Conservation (phyloP, 2,113 vertebrate genomes). For the Gavia stellata region DNA sequence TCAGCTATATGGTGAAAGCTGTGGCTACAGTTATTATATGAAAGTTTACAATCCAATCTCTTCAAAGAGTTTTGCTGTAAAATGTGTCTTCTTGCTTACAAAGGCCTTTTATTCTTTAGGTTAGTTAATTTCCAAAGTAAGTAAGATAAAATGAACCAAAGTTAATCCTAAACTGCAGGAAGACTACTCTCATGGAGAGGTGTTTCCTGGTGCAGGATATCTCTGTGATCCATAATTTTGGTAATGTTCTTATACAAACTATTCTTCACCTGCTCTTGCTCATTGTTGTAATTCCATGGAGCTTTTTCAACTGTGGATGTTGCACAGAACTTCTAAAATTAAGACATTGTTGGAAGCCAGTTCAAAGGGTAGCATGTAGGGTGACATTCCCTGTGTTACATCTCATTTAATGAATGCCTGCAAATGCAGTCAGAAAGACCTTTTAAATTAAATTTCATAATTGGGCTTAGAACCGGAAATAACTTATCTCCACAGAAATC, state of each 20-base stretch:
- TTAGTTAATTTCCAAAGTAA: not conserved
- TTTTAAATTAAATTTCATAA: slow-evolving; percentile 30
- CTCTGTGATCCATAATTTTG: not conserved
- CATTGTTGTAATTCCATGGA: not conserved
- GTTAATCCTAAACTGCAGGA: not conserved
- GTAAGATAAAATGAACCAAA: not conserved
- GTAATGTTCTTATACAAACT: not conserved
- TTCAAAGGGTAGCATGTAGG: not conserved
- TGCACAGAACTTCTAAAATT: not conserved
- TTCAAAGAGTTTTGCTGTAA: not conserved
- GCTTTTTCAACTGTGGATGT: not conserved
- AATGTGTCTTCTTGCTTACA: not conserved
- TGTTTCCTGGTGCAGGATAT: not conserved
- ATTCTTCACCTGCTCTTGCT: not conserved
- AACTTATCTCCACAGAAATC: not conserved
- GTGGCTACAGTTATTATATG: not conserved
- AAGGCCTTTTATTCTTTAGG: not conserved
- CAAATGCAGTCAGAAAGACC: not conserved
- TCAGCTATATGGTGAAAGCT: not conserved
- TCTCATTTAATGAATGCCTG: slow-evolving; percentile 1
- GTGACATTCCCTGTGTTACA: not conserved
- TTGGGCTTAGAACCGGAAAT: slow-evolving; percentile 7
- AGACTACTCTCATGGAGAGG: not conserved
- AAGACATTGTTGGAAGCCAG: not conserved
- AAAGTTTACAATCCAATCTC: not conserved